phyloP scores from a whole-genome alignment of 2,797 vertebrate species.

The Taenioides sp. region DNA sequence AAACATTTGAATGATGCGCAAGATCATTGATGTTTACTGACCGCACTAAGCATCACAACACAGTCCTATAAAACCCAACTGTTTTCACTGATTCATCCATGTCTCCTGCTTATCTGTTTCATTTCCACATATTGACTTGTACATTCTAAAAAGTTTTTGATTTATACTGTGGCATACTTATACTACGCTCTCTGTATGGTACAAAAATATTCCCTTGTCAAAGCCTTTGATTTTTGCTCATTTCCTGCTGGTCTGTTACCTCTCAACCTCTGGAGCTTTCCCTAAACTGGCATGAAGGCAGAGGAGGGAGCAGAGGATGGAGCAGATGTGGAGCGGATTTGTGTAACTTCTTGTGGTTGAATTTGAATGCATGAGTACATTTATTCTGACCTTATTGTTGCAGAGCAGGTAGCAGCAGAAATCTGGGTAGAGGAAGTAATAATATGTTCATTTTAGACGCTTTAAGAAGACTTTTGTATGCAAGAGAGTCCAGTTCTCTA shows the following conservation, averaged over 20 bases:
- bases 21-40: conserved; percentile 20
- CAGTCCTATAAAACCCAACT: conserved; percentile 5
- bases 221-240: conserved; percentile 51
- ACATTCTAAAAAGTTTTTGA: conserved; percentile 27
- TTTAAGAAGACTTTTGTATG: background rate
- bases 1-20: background rate
- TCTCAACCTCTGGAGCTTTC: conserved; percentile 44
- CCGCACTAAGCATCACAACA: conserved; percentile 44
- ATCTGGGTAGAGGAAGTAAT: background rate
- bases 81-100: background rate
- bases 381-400: background rate
- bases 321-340: conserved; percentile 78
- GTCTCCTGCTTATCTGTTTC: background rate
- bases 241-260: conserved; percentile 62
- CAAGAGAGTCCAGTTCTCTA: background rate
- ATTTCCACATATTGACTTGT: conserved; percentile 1
- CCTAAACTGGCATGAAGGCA: conserved; percentile 55
- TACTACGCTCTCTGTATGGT: conserved; percentile 42
- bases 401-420: background rate
- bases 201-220: conserved; percentile 53
- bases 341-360: background rate
- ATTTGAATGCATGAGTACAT: conserved; percentile 21
- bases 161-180: conserved; percentile 40
- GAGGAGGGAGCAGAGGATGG: conserved; percentile 52
- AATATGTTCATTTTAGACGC: background rate